Evolutionary conservation across 2,797 vertebrate genomes (phyloP), one percentile per base, ranked within the genome.

Genomic region (Pampus argenteus): DNA sequence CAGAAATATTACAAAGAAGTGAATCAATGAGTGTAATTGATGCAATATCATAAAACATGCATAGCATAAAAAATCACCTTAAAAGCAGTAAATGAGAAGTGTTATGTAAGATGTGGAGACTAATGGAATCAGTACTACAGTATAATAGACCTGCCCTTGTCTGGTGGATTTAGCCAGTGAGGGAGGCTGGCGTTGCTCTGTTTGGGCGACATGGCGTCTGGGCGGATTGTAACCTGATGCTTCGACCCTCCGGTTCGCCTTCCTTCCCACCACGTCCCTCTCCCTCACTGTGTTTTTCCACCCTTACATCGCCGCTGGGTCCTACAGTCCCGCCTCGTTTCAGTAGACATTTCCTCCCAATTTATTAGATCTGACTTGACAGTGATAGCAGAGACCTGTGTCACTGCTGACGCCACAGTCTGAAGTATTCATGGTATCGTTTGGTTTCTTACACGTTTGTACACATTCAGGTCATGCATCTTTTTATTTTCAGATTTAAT

Each of bases 171-270:
- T n/a, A 81, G 79, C 81, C 76, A 79, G 85, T n/a, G 74, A 82
- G 87, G 76, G 82, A 77, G 82, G 78, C 76, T 74, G 83, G 79
- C 83, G 81, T 69, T 91, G 68, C 73, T 88, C 83, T 88, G 84
- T 89, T 90, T 89, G 88, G 91, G 84, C 87, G 87, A 93, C 88
- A 92, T 91, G 88, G 89, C 81, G 87, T 91, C 90, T 90, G 88
- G 84, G 89, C 65, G 85, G 91, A 91, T 89, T 90, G 91, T 92
- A 93, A 93, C 87, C 85, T 83, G 92, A 93, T 79, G 88, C 91
- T 89, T 88, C 84, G 76, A 78, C 82, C 87, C 84, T 90, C 79
- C 66, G 47, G 38, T 76, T 87, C 42, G 84, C 88, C 83, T 91
- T 83, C 87, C 92, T 87, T 88, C 85, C 88, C 85, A 76, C 82